Conservation (phyloP, 2,888 invertebrate genomes). For the Megamerina dolium region DNA sequence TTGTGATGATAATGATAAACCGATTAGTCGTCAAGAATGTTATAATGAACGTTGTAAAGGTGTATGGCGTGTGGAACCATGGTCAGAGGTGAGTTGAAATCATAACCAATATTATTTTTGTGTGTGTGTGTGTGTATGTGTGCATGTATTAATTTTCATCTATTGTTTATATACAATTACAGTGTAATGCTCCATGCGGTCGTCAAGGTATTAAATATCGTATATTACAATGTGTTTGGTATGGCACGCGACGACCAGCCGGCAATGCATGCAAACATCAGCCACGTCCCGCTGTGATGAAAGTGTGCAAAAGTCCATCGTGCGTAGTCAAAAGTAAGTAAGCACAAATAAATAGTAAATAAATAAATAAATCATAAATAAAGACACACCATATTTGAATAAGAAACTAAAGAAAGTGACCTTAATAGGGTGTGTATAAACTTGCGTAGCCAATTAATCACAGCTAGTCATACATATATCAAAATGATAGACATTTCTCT, state of each 20-base stretch:
- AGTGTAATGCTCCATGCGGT: slow-evolving; percentile 84
- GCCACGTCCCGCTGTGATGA: slow-evolving; percentile 69
- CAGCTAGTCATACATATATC: neutral
- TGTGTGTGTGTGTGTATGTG: neutral
- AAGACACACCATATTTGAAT: no score
- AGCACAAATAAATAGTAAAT: neutral
- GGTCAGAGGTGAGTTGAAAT: slow-evolving; percentile 73
- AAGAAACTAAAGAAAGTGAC: neutral
- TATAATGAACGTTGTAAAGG: slow-evolving; percentile 78
- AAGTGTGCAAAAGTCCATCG: slow-evolving; percentile 66
- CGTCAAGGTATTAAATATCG: slow-evolving; percentile 80
- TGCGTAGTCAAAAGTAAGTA: slow-evolving; percentile 57
- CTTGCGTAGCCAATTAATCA: neutral
- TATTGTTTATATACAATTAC: slow-evolving; percentile 28
- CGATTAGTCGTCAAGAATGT: slow-evolving; percentile 74
- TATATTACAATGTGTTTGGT: slow-evolving; percentile 90
- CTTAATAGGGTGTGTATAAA: neutral
- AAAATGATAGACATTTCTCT: no score
- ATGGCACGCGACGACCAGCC: slow-evolving; percentile 73
- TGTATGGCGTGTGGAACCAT: slow-evolving; percentile 84
- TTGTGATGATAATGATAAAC: slow-evolving; percentile 69
- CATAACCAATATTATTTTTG: neutral
- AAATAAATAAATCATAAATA: no score
- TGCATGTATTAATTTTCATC: no score
- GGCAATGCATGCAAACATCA: slow-evolving; percentile 78